phyloP scores from a whole-genome alignment of 2,888 invertebrate genomes.

The Coremacera marginata region DNA sequence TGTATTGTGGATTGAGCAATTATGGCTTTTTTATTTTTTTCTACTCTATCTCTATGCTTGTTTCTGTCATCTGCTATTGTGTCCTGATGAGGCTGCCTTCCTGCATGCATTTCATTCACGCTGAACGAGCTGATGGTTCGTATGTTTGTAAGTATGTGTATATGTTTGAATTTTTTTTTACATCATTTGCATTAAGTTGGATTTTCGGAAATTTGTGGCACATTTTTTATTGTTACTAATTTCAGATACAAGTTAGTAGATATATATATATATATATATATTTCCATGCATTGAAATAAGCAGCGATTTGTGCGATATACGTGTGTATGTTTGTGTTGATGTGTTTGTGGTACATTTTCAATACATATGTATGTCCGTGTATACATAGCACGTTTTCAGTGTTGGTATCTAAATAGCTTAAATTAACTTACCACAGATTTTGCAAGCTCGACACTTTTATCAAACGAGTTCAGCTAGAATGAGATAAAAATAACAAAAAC shows the following conservation, averaged over 20 bases:
- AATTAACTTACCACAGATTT: conserved; percentile 4
- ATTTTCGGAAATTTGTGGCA: conserved; percentile 1
- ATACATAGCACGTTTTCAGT: neutral
- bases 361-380: neutral
- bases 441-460: neutral
- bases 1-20: neutral
- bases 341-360: neutral
- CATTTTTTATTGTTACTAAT: neutral
- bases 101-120: neutral
- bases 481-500: neutral
- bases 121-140: neutral
- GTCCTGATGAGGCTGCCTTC: neutral
- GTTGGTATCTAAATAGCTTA: neutral
- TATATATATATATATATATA: neutral
- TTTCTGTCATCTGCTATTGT: neutral
- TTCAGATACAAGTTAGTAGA: conserved; percentile 10
- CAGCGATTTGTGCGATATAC: neutral
- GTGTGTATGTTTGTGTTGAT: neutral
- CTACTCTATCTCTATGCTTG: neutral
- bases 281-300: conserved; percentile 24
- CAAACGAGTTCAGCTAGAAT: neutral
- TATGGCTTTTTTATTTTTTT: neutral
- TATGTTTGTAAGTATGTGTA: conserved; percentile 8
- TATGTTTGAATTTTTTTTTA: conserved; percentile 30
- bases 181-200: conserved; percentile 42